Conservation (phyloP, 23 tunicate genomes). For the Halocynthia aurantium region DNA sequence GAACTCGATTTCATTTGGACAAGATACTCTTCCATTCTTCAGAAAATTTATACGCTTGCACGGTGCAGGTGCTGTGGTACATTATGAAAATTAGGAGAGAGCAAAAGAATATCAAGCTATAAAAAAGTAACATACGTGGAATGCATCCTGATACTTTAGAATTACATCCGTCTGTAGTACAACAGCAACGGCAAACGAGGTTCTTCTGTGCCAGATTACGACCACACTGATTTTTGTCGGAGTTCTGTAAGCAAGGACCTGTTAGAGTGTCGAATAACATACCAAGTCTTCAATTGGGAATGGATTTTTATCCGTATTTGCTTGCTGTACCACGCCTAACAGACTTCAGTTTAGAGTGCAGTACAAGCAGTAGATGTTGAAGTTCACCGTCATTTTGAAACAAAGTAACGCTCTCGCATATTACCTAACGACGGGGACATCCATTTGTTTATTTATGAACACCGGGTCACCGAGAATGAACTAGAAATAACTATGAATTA, state of each 20-base stretch:
- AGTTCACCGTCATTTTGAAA: no score
- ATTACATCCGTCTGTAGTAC: constrained; percentile 11
- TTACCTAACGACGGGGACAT: no score
- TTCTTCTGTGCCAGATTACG: not conserved
- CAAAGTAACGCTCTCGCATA: no score
- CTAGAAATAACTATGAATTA: no score
- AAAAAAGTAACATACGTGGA: constrained; percentile 1
- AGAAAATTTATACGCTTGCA: constrained; percentile 1
- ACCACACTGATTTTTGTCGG: constrained; percentile 25
- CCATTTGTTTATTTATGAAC: no score
- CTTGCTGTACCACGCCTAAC: not conserved
- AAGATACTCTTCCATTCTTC: not conserved
- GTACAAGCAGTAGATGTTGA: not conserved
- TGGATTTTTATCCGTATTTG: not conserved
- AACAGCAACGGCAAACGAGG: constrained; percentile 26
- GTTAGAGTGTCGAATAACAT: not conserved
- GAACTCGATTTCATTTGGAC: constrained; percentile 6
- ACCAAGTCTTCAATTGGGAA: not conserved
- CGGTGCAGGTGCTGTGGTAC: constrained; percentile 20
- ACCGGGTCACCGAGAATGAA: no score
- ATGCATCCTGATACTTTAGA: constrained; percentile 23
- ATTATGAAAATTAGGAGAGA: not conserved
- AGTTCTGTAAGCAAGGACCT: not conserved
- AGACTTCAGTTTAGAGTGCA: not conserved
- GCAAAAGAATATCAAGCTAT: not conserved